Base-by-base conservation (phyloP, 1,140 invertebrate genomes). In the Brachionus rubens region DNA sequence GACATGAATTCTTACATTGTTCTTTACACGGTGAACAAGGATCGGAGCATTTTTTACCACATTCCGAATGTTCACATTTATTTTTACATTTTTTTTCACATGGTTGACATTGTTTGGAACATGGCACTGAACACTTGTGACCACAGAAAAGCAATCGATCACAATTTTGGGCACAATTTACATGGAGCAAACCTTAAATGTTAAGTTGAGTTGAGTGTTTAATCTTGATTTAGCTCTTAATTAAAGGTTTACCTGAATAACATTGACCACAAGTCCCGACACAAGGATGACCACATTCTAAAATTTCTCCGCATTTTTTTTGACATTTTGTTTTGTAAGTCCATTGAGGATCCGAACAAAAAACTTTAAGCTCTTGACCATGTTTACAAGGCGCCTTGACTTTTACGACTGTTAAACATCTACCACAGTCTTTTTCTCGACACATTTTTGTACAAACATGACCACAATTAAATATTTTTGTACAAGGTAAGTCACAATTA, bases 151-250 rank as follows among this genome's bases (percentile, higher is more conserved):
- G 26, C 4, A 36, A 16, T 36, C 46, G 3, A 16, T 43, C 30
- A 30, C 62, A 86, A 40, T 76, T 75, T 52, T 80, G 40, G 14
- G 47, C 48, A 78, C 85, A 86, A 2, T 79, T 48, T 21, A 76
- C 28, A 81, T 91, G 90, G 59, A 91, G 81, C 19, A 89, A 84
- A 19, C 89, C 88, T 79, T 87, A 87, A n/a, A n/a, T n/a, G n/a
- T n/a, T n/a, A n/a, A n/a, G n/a, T n/a, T n/a, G n/a, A n/a, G n/a
- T n/a, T n/a, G n/a, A n/a, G n/a, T n/a, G n/a, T n/a, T n/a, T n/a
- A n/a, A n/a, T n/a, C n/a, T n/a, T n/a, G n/a, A n/a, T n/a, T n/a
- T n/a, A n/a, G n/a, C n/a, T n/a, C n/a, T n/a, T n/a, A n/a, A n/a
- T n/a, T n/a, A n/a, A n/a, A n/a, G n/a, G n/a, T n/a, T n/a, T n/a